Evolutionary conservation across 2,797 vertebrate genomes (phyloP).

Genomic region (Coendou prehensilis): DNA sequence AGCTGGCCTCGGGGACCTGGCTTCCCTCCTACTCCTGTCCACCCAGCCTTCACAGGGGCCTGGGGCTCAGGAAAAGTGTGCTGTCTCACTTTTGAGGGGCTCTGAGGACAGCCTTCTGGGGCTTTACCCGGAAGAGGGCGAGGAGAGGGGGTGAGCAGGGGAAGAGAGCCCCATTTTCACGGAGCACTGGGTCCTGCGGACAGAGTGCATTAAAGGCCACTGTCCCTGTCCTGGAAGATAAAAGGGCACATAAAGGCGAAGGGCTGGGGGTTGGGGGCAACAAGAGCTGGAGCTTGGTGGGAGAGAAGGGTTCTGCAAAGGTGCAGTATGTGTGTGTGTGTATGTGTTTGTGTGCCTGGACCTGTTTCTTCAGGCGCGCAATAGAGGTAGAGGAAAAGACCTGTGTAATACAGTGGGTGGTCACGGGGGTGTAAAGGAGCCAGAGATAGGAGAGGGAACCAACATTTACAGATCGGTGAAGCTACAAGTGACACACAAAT

Average conservation of each 20-base stretch:
- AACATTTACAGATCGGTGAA: background rate
- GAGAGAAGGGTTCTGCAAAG: background rate
- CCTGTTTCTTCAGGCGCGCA: background rate
- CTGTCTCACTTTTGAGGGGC: background rate
- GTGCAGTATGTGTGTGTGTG: background rate
- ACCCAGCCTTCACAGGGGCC: background rate
- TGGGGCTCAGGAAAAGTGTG: background rate
- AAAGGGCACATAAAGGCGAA: background rate
- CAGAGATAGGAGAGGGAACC: background rate
- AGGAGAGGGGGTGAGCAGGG: too few relatives aligned
- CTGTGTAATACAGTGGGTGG: too few relatives aligned
- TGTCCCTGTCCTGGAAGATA: background rate
- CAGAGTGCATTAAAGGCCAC: rapidly evolving
- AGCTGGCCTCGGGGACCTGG: background rate
- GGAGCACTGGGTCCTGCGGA: background rate
- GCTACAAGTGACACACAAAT: background rate
- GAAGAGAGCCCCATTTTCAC: background rate
- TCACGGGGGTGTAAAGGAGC: background rate
- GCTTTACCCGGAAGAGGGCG: background rate
- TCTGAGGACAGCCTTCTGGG: background rate
- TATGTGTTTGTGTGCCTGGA: background rate
- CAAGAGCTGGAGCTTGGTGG: background rate
- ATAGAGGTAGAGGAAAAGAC: background rate
- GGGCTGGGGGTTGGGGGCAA: background rate
- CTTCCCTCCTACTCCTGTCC: background rate